Evolutionary conservation across 2,113 vertebrate genomes (phyloP).

Genomic region (Menura novaehollandiae): DNA sequence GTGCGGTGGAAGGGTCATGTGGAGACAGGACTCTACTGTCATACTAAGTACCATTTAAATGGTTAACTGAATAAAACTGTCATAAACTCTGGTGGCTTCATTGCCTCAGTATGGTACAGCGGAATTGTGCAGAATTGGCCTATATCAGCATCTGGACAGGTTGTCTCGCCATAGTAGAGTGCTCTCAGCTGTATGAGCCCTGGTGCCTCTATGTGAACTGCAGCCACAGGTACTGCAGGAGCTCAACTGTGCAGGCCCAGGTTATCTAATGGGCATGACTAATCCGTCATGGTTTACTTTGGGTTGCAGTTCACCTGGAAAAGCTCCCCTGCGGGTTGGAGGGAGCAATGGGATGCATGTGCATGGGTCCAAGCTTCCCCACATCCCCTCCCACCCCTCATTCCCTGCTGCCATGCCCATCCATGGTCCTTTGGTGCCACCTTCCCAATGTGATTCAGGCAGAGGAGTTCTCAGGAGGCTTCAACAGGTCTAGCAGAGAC

Average conservation of each 20-base stretch:
- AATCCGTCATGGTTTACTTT: neutral
- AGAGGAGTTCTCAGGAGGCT: neutral
- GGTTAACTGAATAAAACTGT: too few species aligned
- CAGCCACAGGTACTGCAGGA: neutral
- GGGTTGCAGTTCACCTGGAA: accelerated
- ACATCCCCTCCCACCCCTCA: accelerated
- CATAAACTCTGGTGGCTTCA: accelerated
- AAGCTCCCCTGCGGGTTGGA: neutral
- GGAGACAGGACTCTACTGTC: neutral
- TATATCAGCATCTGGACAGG: neutral
- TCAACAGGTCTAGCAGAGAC: neutral
- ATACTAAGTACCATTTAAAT: too few species aligned
- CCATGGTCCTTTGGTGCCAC: accelerated
- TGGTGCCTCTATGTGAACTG: neutral
- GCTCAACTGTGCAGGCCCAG: neutral
- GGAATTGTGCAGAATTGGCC: neutral
- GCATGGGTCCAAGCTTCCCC: neutral
- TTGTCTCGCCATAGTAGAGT: accelerated
- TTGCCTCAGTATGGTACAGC: neutral
- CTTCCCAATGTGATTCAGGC: accelerated
- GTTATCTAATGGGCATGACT: neutral
- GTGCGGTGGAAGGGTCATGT: neutral
- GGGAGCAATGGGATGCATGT: accelerated
- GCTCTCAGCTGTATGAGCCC: neutral
- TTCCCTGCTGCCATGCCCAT: neutral